Evolutionary conservation across 2,888 invertebrate species (phyloP).

Genomic region (Microplitis deprimator): DNA sequence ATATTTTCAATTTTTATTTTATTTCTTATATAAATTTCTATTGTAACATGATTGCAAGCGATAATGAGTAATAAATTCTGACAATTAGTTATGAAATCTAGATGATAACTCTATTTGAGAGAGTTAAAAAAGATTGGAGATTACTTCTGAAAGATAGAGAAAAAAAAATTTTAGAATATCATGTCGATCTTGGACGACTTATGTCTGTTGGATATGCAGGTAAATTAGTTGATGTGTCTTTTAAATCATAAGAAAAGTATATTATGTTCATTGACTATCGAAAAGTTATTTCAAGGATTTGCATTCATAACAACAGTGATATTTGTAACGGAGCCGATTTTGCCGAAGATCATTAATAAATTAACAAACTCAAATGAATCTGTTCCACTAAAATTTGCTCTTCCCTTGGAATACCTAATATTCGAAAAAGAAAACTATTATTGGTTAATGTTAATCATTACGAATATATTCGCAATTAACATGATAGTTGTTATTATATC

Average conservation of each 20-base stretch:
- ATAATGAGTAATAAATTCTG: neutral
- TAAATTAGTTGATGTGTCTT: neutral
- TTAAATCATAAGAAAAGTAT: neutral
- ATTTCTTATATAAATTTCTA: neutral
- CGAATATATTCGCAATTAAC: neutral
- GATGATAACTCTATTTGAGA: neutral
- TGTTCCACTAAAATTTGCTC: constrained; percentile 18
- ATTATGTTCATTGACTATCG: neutral
- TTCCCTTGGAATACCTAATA: constrained; percentile 23
- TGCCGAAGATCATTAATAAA: neutral
- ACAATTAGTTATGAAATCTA: neutral
- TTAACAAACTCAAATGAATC: constrained; percentile 5
- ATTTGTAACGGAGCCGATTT: neutral
- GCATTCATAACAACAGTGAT: neutral
- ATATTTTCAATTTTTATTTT: neutral
- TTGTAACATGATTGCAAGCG: neutral
- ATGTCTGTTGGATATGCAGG: neutral
- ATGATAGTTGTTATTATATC: constrained; percentile 15
- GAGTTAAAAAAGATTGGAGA: neutral
- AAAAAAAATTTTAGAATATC: neutral
- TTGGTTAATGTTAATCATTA: neutral
- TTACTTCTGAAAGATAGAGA: neutral
- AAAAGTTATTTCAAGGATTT: neutral
- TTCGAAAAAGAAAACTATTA: constrained; percentile 28
- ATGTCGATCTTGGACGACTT: neutral